A percentile compares a stretch with the other conserved stretches of the same genome.
phyloP scores from a whole-genome alignment of 1,140 invertebrate genomes.

The Paralvinella palmiformis region DNA sequence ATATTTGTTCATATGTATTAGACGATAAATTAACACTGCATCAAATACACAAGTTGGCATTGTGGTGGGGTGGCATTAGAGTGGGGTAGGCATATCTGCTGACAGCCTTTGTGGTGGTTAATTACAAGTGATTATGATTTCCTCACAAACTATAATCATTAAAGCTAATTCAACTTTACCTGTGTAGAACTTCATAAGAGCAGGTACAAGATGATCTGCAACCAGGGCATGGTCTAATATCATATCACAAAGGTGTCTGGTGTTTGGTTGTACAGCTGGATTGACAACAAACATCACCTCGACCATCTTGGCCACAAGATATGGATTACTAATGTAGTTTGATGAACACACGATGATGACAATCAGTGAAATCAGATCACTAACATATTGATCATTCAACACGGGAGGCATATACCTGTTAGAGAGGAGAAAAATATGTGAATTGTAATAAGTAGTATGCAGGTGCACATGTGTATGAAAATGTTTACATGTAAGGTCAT shows the following conservation, averaged over 20 bases:
- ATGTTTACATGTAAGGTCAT: no score
- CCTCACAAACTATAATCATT: no score
- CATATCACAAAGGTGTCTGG: slow-evolving; percentile 58
- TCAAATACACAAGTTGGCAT: no score
- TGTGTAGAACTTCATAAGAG: slow-evolving; percentile 96
- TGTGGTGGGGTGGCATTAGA: no score
- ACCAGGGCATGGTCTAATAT: slow-evolving; percentile 83
- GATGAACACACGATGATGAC: slow-evolving; percentile 82
- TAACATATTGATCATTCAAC: slow-evolving; percentile 31
- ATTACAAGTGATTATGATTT: no score
- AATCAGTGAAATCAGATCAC: slow-evolving; percentile 79
- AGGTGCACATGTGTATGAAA: no score
- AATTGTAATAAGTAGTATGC: background rate
- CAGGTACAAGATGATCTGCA: slow-evolving; percentile 71
- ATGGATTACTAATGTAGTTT: slow-evolving; percentile 89
- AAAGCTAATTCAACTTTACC: no score
- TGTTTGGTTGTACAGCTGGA: slow-evolving; percentile 68
- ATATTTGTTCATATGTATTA: no score
- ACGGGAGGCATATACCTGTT: slow-evolving; percentile 10
- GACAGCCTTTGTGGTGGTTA: no score
- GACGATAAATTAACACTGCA: no score
- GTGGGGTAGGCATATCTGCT: no score
- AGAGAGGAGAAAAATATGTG: background rate
- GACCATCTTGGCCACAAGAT: slow-evolving; percentile 82
- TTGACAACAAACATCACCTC: slow-evolving; percentile 92